phyloP scores from a whole-genome alignment of 92 coral and sea anemone genomes.

The Plumapathes pennacea region DNA sequence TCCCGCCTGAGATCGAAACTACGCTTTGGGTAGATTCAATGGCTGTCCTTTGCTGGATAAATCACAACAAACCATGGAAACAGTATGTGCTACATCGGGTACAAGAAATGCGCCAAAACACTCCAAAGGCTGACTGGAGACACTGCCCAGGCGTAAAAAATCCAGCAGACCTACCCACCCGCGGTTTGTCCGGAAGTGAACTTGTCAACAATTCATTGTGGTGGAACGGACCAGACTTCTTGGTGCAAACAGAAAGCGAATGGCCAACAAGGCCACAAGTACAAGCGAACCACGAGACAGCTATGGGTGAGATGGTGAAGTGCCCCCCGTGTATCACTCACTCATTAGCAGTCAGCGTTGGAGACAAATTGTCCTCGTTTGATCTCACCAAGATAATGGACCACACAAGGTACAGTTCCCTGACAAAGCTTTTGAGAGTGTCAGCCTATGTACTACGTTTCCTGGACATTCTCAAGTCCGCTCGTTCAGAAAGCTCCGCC shows the following conservation, averaged over 20 bases:
- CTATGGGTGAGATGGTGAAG: too few species aligned
- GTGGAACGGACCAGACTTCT: constrained; percentile 38
- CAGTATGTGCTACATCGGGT: constrained; percentile 46
- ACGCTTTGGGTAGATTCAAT: constrained; percentile 37
- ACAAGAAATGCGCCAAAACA: constrained; percentile 43
- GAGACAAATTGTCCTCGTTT: too few species aligned
- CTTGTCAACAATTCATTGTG: constrained; percentile 16
- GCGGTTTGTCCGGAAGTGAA: constrained; percentile 24
- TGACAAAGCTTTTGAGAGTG: too few species aligned
- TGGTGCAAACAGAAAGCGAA: constrained; percentile 3
- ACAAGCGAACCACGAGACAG: constrained; percentile 5
- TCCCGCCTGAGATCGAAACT: constrained; percentile 2
- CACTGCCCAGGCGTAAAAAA: constrained; percentile 34
- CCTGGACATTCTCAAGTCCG: too few species aligned
- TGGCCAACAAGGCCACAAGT: constrained; percentile 12
- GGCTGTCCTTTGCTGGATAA: constrained; percentile 49
- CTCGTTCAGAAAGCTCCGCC: too few species aligned
- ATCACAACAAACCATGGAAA: constrained; percentile 54
- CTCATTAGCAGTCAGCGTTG: too few species aligned
- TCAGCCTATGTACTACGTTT: too few species aligned
- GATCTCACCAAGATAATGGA: too few species aligned
- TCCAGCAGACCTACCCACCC: constrained; percentile 42
- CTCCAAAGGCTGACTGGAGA: constrained; percentile 24
- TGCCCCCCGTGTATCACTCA: too few species aligned
- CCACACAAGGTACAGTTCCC: too few species aligned